Conservation (phyloP, 2,888 invertebrate genomes). For the Nymphalis polychloros region DNA sequence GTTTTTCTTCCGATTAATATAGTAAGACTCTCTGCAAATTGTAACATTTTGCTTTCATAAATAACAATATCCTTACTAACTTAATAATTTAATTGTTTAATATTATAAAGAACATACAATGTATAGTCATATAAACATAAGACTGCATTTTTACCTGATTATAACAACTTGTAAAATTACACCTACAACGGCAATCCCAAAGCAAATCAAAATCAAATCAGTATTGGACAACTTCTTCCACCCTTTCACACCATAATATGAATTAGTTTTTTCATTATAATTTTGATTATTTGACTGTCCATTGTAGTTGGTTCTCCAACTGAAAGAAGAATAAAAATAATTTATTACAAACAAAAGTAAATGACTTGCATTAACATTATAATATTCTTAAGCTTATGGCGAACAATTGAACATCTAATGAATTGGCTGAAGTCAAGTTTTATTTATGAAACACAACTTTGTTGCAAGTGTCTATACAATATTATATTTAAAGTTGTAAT, state of each 20-base stretch:
- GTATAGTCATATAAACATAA: background rate
- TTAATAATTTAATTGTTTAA: no score
- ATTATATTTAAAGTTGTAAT: no score
- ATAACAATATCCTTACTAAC: no score
- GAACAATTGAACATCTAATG: no score
- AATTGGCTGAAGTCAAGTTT: no score
- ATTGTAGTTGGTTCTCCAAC: slow-evolving; percentile 52
- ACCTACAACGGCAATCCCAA: slow-evolving; percentile 81
- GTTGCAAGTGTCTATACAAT: background rate
- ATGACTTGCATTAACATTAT: background rate
- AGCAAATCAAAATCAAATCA: slow-evolving; percentile 80
- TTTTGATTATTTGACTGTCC: slow-evolving; percentile 48
- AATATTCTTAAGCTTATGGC: no score
- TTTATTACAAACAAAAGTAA: no score
- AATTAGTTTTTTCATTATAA: slow-evolving; percentile 49
- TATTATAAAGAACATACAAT: background rate
- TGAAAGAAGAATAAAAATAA: slow-evolving; percentile 41
- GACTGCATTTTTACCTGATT: slow-evolving; percentile 78
- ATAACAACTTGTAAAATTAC: slow-evolving; percentile 82
- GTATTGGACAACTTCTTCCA: slow-evolving; percentile 83
- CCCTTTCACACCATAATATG: slow-evolving; percentile 85
- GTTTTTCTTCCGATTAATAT: slow-evolving; percentile 68
- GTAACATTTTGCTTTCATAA: background rate
- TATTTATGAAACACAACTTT: background rate
- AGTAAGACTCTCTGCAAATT: slow-evolving; percentile 76